Conservation (phyloP, 2,113 vertebrate genomes). For the Scopus umbretta region DNA sequence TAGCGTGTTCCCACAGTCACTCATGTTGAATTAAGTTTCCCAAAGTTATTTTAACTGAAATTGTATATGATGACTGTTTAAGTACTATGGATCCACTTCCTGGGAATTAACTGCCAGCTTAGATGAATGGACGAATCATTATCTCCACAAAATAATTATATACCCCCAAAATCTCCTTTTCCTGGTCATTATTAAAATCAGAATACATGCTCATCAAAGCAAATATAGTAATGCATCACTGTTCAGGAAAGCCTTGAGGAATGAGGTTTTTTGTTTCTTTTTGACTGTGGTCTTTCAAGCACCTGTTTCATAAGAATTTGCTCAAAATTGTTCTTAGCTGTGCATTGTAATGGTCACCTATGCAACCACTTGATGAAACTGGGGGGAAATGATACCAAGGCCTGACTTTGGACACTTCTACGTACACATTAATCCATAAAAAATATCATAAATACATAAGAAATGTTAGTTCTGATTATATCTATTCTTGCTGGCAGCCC, state of each 20-base stretch:
- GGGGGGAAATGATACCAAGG: not conserved
- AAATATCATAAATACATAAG: not conserved
- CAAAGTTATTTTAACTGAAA: not conserved
- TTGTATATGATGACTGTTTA: not conserved
- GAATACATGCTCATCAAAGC: not conserved
- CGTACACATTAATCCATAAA: not conserved
- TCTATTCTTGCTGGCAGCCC: not conserved
- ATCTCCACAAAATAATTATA: conserved; percentile 3
- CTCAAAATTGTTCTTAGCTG: not conserved
- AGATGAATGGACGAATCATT: not conserved
- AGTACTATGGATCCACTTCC: conserved; percentile 31
- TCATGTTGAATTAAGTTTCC: not conserved
- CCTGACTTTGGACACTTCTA: not conserved
- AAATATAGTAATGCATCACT: not conserved
- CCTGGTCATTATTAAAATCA: not conserved
- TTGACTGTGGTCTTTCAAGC: not conserved
- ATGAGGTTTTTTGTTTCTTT: not conserved
- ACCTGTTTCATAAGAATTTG: not conserved
- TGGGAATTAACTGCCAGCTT: conserved; percentile 7
- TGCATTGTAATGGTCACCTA: not conserved
- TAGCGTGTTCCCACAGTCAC: not conserved
- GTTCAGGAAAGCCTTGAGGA: not conserved
- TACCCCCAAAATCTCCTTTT: not conserved
- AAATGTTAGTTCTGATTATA: not conserved
- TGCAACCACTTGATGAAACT: not conserved